Conservation (phyloP, 2,888 invertebrate genomes). For the Fragum fragum region DNA sequence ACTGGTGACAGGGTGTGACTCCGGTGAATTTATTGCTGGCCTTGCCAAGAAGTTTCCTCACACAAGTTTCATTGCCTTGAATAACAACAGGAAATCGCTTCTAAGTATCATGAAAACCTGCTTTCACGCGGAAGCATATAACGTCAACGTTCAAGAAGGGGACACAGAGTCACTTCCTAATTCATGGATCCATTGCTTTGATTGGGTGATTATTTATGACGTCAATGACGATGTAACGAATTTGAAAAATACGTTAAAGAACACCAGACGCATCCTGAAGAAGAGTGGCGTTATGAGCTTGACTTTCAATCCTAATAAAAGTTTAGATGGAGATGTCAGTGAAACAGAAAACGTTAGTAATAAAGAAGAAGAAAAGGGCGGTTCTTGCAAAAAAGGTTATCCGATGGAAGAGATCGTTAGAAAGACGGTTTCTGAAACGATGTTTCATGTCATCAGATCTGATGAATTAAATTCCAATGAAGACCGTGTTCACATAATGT, state of each 20-base stretch:
- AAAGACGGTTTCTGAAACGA: slow-evolving; percentile 9
- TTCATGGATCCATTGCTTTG: slow-evolving; percentile 23
- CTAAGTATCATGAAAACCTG: slow-evolving; percentile 11
- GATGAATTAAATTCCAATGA: slow-evolving; percentile 2
- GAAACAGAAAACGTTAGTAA: background rate
- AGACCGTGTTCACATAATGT: slow-evolving; percentile 14
- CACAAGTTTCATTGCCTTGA: slow-evolving; percentile 21
- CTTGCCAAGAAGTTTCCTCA: slow-evolving; percentile 26
- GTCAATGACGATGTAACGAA: slow-evolving; percentile 5
- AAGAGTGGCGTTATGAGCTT: slow-evolving; percentile 13
- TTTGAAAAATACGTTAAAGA: background rate
- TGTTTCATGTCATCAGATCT: slow-evolving; percentile 9
- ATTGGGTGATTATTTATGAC: slow-evolving; percentile 24
- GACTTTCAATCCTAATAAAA: slow-evolving; percentile 2
- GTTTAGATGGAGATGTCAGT: background rate
- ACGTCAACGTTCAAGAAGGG: slow-evolving; percentile 26
- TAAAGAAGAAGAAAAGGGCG: background rate
- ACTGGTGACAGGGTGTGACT: slow-evolving; percentile 7
- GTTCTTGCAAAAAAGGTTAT: background rate
- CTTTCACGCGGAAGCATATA: slow-evolving; percentile 1
- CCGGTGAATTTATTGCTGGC: slow-evolving; percentile 17
- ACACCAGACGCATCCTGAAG: slow-evolving; percentile 2
- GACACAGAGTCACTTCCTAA: slow-evolving; percentile 10
- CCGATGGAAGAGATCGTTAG: background rate
- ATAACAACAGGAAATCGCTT: background rate